A percentile compares a stretch with the other conserved stretches of the same genome.
Conservation (phyloP, 2,797 vertebrate genomes). For the Pogoniulus pusillus region DNA sequence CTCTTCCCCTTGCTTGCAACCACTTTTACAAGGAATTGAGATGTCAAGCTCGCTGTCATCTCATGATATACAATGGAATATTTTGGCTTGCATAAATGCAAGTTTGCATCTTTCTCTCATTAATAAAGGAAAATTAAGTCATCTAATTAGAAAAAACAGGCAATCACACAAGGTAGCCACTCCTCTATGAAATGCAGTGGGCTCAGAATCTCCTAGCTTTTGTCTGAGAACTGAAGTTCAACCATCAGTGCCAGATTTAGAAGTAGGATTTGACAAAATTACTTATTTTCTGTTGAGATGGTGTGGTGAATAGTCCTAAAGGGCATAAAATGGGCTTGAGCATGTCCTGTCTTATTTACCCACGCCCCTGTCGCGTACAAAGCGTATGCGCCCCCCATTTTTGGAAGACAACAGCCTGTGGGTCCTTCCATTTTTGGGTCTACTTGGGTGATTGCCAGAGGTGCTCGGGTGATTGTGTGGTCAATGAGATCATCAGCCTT, state of each 20-base stretch:
- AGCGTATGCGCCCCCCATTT: too few species aligned
- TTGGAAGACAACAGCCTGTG: too few species aligned
- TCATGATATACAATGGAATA: not conserved
- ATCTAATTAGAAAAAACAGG: not conserved
- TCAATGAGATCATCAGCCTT: too few species aligned
- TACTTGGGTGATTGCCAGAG: too few species aligned
- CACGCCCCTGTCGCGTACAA: too few species aligned
- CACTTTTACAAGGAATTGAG: not conserved
- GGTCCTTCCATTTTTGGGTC: too few species aligned
- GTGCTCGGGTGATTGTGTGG: too few species aligned
- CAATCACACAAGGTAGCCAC: not conserved
- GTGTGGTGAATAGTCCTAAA: too few species aligned
- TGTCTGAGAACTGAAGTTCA: not conserved
- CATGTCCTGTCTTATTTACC: too few species aligned
- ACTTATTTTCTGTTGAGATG: not conserved
- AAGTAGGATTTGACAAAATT: not conserved
- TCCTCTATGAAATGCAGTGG: not conserved
- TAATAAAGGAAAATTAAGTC: not conserved
- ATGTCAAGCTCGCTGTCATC: not conserved
- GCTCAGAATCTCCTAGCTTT: not conserved
- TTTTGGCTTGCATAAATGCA: conserved; percentile 8
- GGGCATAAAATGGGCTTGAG: too few species aligned
- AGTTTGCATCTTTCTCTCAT: conserved; percentile 19
- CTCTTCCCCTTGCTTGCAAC: not conserved
- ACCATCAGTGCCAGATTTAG: not conserved